Percentiles rank a stretch among this genome's conserved stretches.
Conservation (phyloP, 2,113 vertebrate genomes). For the Calcarius ornatus region DNA sequence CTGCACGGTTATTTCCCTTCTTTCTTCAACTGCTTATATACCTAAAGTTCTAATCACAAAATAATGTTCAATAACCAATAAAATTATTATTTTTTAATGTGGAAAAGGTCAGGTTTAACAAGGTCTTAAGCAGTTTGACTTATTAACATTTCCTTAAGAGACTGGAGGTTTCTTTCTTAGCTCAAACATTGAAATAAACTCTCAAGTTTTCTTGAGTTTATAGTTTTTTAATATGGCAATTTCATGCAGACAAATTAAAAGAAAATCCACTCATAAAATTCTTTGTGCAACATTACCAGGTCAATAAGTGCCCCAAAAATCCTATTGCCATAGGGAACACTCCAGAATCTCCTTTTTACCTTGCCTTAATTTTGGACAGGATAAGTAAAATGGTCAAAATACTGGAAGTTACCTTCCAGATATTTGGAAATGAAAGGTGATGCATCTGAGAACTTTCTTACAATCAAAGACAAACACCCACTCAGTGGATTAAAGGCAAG, state of each 20-base stretch:
- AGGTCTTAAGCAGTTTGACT: neutral
- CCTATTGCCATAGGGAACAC: neutral
- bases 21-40: neutral
- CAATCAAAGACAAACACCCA: conserved; percentile 13
- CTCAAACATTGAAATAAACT: neutral
- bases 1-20: neutral
- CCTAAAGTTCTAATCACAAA: neutral
- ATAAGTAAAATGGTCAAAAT: neutral
- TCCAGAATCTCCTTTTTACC: neutral
- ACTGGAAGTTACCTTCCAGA: neutral
- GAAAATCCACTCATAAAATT: neutral
- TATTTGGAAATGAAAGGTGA: conserved; percentile 25
- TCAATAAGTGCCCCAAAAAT: neutral
- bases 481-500: conserved; percentile 13
- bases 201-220: neutral
- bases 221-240: neutral
- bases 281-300: neutral
- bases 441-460: conserved; percentile 15
- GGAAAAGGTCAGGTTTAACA: neutral
- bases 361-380: neutral
- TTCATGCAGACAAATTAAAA: neutral
- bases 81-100: neutral
- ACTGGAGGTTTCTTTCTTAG: neutral
- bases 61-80: neutral
- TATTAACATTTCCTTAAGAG: neutral